phyloP scores from a whole-genome alignment of 2,888 invertebrate species.

The Rhamnusium bicolor region DNA sequence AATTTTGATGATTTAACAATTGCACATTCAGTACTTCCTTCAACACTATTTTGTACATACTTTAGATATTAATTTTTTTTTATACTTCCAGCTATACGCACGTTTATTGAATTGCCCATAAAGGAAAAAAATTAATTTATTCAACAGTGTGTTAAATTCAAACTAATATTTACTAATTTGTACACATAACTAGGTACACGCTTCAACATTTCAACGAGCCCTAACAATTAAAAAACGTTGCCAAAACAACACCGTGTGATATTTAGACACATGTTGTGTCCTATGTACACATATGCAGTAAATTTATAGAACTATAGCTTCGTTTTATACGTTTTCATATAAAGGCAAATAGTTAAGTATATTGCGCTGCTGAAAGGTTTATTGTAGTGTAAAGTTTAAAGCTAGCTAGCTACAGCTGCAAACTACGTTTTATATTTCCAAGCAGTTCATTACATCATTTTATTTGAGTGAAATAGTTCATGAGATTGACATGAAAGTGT shows the following conservation, averaged over 20 bases:
- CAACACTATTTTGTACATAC: no score
- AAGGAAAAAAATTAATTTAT: no score
- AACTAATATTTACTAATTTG: no score
- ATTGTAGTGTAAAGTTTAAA: slow-evolving; percentile 20
- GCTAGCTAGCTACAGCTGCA: not conserved
- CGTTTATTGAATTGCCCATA: no score
- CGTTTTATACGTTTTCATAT: slow-evolving; percentile 5
- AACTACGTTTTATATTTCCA: slow-evolving; percentile 14
- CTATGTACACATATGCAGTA: not conserved
- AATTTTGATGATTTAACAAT: no score
- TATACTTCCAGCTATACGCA: no score
- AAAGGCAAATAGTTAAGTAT: slow-evolving; percentile 17
- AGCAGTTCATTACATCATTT: slow-evolving; percentile 22
- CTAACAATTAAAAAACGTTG: no score
- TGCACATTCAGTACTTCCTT: no score
- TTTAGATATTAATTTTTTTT: no score
- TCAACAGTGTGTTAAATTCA: no score
- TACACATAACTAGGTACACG: no score
- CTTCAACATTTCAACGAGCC: no score
- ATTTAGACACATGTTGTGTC: not conserved
- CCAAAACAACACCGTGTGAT: not conserved
- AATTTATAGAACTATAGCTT: not conserved
- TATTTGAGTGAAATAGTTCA: slow-evolving; percentile 7
- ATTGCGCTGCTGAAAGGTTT: slow-evolving; percentile 23
- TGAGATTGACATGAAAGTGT: not conserved